phyloP scores from a whole-genome alignment of 2,797 vertebrate genomes.

The Galago senegalensis region DNA sequence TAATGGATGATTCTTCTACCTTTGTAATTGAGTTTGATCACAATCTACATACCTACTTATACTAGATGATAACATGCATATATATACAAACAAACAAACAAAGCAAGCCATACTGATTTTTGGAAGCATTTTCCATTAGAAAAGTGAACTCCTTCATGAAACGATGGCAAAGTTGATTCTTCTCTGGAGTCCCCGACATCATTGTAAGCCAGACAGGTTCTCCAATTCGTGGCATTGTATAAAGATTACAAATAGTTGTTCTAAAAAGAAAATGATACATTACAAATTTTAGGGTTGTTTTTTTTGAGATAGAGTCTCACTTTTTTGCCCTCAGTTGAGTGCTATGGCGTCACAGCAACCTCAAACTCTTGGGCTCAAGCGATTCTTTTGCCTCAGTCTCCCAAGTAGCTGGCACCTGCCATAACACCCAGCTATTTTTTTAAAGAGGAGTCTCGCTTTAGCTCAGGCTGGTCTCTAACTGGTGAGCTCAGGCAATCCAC shows the following conservation, averaged over 20 bases:
- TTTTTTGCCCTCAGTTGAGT: too few species aligned
- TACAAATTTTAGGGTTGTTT: background rate
- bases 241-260: constrained; percentile 97
- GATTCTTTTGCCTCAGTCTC: too few species aligned
- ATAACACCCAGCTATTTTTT: too few species aligned
- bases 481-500: too few species aligned
- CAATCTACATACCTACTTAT: background rate
- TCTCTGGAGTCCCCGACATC: constrained; percentile 97
- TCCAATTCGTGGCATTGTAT: constrained; percentile 98
- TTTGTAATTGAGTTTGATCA: constrained; percentile 27
- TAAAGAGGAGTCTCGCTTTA: too few species aligned
- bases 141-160: constrained; percentile 98
- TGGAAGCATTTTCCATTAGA: constrained; percentile 98
- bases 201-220: constrained; percentile 99
- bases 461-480: too few species aligned
- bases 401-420: too few species aligned
- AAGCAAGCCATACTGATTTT: constrained; percentile 94
- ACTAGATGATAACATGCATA: constrained; percentile 16
- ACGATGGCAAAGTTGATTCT: constrained; percentile 97
- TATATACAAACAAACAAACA: background rate
- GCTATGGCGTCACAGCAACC: too few species aligned
- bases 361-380: too few species aligned
- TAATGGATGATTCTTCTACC: background rate
- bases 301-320: too few species aligned
- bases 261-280: constrained; percentile 88